These are phyloP conservation scores for Chaetorhynchus papuensis DNA, from an alignment of 2,113 vertebrate genomes.

Conservation along the genomic window DNA sequence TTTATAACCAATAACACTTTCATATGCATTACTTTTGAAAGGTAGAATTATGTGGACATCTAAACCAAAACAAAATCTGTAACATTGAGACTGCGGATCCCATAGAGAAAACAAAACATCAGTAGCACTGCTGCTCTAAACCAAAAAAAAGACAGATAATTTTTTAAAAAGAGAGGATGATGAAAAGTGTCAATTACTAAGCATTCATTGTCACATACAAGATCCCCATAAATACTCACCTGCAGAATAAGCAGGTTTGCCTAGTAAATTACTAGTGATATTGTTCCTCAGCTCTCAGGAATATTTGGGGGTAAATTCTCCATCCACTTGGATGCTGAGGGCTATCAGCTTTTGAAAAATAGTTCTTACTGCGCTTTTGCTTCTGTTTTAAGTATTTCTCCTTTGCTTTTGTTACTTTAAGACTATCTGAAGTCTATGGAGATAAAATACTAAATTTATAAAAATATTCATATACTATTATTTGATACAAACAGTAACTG, in stretches of 20 bases:
- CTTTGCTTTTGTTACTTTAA: background rate
- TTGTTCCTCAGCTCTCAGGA: background rate
- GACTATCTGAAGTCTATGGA: background rate
- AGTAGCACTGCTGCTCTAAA: background rate
- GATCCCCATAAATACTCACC: background rate
- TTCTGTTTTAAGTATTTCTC: background rate
- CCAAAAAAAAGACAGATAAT: background rate
- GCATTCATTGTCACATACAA: background rate
- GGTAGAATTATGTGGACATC: background rate
- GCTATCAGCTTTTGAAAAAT: background rate
- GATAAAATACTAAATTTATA: background rate
- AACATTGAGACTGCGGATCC: background rate
- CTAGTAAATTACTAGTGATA: background rate
- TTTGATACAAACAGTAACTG: background rate
- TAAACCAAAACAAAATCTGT: background rate
- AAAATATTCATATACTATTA: background rate
- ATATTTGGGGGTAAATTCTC: background rate
- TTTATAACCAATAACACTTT: background rate
- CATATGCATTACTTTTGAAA: background rate
- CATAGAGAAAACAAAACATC: background rate
- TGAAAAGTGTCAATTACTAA: background rate
- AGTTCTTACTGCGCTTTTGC: background rate
- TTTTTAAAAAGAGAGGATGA: background rate
- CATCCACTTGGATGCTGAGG: background rate
- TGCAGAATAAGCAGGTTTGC: background rate